Percentiles rank a stretch among this genome's conserved stretches.
These are phyloP conservation scores for Aulostomus chinensis DNA, from an alignment of 2,797 vertebrate genomes.

Conservation along the genomic window DNA sequence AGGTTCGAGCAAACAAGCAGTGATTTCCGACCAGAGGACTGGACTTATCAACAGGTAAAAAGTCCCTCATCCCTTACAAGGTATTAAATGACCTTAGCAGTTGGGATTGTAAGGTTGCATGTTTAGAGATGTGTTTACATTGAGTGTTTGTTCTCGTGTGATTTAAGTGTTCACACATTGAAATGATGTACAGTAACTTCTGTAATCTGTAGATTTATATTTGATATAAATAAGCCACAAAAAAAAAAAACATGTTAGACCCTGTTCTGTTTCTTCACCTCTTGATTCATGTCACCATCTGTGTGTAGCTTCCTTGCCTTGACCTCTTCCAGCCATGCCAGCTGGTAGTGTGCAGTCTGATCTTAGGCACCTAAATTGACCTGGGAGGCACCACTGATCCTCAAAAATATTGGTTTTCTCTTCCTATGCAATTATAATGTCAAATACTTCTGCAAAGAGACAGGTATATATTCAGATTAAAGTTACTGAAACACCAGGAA, in stretches of 20 bases:
- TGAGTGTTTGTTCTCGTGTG: background rate
- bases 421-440: background rate
- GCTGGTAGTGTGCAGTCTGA: constrained; percentile 30
- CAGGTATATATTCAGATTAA: constrained; percentile 2
- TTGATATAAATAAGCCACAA: background rate
- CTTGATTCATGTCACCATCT: constrained; percentile 68
- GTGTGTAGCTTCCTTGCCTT: constrained; percentile 31
- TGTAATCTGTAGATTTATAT: background rate
- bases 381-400: background rate
- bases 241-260: constrained; percentile 23
- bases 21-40: constrained; percentile 89
- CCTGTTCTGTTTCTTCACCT: constrained; percentile 39
- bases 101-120: no score
- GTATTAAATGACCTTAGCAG: no score
- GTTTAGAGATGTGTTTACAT: background rate
- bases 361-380: constrained; percentile 19
- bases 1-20: constrained; percentile 88
- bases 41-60: constrained; percentile 93
- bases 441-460: background rate
- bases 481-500: constrained; percentile 19
- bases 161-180: background rate
- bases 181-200: background rate
- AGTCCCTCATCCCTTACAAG: no score
- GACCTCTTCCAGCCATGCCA: constrained; percentile 44
- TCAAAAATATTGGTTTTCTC: background rate